phyloP scores from a whole-genome alignment of 2,888 invertebrate species.

The Keiferia lycopersicella region DNA sequence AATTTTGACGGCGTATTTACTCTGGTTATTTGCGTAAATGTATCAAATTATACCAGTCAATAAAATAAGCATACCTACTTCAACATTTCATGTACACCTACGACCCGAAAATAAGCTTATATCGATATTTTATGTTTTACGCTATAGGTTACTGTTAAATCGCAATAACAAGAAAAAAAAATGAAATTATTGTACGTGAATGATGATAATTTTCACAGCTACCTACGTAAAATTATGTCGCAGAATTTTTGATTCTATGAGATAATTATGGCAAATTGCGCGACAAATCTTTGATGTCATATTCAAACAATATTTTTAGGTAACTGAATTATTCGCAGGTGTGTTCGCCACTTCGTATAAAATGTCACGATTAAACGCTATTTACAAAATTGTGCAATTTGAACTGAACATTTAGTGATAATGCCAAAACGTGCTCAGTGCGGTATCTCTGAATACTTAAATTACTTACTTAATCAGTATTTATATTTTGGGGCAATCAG shows the following conservation, averaged over 20 bases:
- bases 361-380: not conserved
- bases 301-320: not conserved
- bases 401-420: not conserved
- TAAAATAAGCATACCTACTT: not conserved
- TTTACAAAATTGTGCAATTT: not conserved
- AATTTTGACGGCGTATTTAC: no score
- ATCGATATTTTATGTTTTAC: not conserved
- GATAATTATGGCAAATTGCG: no score
- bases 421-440: slow-evolving; percentile 22
- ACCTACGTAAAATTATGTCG: no score
- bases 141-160: not conserved
- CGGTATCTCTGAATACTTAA: slow-evolving; percentile 13
- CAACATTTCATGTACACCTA: not conserved
- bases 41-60: no score
- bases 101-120: not conserved
- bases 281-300: not conserved
- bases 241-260: no score
- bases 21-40: no score
- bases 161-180: not conserved
- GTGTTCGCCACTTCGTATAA: no score
- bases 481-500: slow-evolving; percentile 14
- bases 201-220: no score
- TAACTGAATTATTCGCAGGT: no score
- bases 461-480: not conserved
- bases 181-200: not conserved